Evolutionary conservation across 2,888 invertebrate species (phyloP).

Genomic region (Cantharis flavilabris): DNA sequence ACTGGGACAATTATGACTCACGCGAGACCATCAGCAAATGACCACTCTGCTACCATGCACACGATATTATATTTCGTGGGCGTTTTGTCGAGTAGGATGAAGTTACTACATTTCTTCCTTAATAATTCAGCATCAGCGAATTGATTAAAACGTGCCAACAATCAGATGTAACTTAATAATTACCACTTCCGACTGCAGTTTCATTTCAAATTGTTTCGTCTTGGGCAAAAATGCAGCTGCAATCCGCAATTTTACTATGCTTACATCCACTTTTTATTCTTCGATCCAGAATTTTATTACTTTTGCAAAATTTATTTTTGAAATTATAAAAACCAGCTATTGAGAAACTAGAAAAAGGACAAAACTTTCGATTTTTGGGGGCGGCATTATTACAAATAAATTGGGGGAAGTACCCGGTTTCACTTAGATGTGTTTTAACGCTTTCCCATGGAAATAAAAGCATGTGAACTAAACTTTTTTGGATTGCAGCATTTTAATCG

Average conservation of each 20-base stretch:
- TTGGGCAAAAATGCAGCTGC: neutral
- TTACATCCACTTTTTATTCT: too few relatives aligned
- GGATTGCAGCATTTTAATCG: too few relatives aligned
- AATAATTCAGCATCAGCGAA: neutral
- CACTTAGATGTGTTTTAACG: too few relatives aligned
- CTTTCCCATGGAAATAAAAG: too few relatives aligned
- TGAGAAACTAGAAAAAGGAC: too few relatives aligned
- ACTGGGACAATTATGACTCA: conserved; percentile 17
- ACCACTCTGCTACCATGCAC: neutral
- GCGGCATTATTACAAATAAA: too few relatives aligned
- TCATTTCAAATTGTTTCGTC: neutral
- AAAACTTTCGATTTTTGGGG: too few relatives aligned
- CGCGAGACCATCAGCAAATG: neutral
- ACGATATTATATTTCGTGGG: neutral
- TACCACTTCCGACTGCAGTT: neutral
- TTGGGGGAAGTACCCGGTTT: too few relatives aligned
- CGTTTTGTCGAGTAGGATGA: neutral
- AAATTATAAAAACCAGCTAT: too few relatives aligned
- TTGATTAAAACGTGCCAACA: neutral
- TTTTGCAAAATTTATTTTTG: too few relatives aligned
- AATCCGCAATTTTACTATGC: neutral
- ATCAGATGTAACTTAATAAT: neutral
- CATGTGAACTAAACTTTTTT: too few relatives aligned
- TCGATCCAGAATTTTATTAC: too few relatives aligned
- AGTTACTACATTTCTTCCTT: neutral